Evolutionary conservation across 2,888 invertebrate species (phyloP).

Genomic region (Spodoptera picta): DNA sequence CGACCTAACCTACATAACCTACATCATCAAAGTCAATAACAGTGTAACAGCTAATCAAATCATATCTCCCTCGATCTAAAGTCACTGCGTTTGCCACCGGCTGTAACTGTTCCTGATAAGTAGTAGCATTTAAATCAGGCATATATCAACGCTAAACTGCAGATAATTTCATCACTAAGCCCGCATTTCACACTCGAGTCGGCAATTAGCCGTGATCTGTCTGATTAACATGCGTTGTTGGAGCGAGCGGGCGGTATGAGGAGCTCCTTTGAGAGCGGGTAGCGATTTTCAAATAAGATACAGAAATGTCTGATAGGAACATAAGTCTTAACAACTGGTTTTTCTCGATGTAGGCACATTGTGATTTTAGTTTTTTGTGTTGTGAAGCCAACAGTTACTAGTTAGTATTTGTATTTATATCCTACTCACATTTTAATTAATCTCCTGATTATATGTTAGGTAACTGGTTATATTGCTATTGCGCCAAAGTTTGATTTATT

Average conservation of each 20-base stretch:
- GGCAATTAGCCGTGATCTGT: constrained; percentile 85
- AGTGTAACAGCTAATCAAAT: constrained; percentile 6
- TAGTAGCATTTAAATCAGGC: constrained; percentile 68
- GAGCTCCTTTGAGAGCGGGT: constrained; percentile 46
- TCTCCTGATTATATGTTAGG: no score
- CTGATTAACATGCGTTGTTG: constrained; percentile 86
- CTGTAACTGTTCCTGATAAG: constrained; percentile 45
- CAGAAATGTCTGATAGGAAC: no score
- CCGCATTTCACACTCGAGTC: constrained; percentile 86
- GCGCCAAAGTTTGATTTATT: no score
- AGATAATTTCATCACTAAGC: constrained; percentile 86
- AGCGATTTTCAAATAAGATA: constrained; percentile 15
- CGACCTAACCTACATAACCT: no score
- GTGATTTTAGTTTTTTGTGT: no score
- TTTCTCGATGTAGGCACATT: no score
- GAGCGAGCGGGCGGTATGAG: constrained; percentile 60
- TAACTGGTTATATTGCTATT: no score
- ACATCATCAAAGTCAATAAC: not conserved
- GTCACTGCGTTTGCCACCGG: constrained; percentile 13
- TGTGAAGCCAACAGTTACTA: no score
- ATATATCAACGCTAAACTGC: constrained; percentile 79
- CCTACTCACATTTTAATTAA: no score
- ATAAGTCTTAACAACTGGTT: no score
- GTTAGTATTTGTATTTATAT: no score
- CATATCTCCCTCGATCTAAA: constrained; percentile 15